These are phyloP conservation scores for Leptinotarsa lineolata DNA, from an alignment of 1,140 invertebrate genomes.

Conservation along the genomic window DNA sequence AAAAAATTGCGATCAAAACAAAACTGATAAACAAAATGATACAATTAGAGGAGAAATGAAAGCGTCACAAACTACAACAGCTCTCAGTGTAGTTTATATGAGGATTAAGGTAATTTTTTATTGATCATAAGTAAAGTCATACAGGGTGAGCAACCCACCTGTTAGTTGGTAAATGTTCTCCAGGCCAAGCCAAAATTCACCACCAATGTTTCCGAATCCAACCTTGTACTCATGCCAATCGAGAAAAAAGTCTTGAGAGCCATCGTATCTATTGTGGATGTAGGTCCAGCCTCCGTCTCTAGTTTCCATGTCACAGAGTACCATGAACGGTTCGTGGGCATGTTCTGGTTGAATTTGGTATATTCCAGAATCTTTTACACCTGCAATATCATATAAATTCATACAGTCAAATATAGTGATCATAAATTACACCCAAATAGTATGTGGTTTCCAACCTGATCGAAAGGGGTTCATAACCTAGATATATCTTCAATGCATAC, in stretches of 20 bases:
- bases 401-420: too few species aligned
- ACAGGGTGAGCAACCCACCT: conserved; percentile 29
- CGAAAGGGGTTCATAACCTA: too few species aligned
- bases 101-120: background rate
- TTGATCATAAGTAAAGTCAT: background rate
- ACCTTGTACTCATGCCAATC: conserved; percentile 67
- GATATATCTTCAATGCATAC: too few species aligned
- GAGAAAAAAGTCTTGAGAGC: conserved; percentile 66
- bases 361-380: conserved; percentile 49
- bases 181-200: conserved; percentile 60
- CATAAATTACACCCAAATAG: too few species aligned
- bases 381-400: background rate
- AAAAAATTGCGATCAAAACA: too few species aligned
- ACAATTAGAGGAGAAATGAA: too few species aligned
- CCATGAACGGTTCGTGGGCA: conserved; percentile 60
- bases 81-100: background rate
- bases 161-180: conserved; percentile 57
- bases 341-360: conserved; percentile 50
- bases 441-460: too few species aligned
- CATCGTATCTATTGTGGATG: conserved; percentile 66
- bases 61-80: background rate
- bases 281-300: conserved; percentile 65
- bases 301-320: conserved; percentile 64
- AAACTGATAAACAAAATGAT: too few species aligned
- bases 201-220: conserved; percentile 59